Evolutionary conservation across 1,140 invertebrate species (phyloP).

Genomic region (Tetragnatha versicolor): DNA sequence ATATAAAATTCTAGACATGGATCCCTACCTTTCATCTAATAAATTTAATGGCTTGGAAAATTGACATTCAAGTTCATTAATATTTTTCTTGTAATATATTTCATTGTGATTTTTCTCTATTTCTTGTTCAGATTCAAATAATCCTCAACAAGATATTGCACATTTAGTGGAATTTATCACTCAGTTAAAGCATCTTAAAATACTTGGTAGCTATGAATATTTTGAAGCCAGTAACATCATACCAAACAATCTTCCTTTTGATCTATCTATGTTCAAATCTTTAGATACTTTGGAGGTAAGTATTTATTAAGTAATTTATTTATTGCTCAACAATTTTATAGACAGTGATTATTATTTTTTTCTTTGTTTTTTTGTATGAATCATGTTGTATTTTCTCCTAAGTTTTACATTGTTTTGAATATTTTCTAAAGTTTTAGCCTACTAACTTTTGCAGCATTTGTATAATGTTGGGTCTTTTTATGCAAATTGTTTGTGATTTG

Average conservation of each 20-base stretch:
- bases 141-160: conserved; percentile 80
- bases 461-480: too few species aligned
- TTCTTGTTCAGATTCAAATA: conserved; percentile 71
- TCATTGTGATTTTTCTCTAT: not conserved
- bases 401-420: too few species aligned
- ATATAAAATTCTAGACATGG: too few species aligned
- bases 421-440: too few species aligned
- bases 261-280: conserved; percentile 80
- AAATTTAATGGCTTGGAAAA: not conserved
- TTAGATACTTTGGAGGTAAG: conserved; percentile 67
- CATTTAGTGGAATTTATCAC: conserved; percentile 89
- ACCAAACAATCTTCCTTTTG: conserved; percentile 79
- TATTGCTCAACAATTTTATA: not conserved
- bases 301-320: conserved; percentile 6
- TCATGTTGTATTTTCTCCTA: too few species aligned
- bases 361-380: too few species aligned
- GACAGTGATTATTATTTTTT: not conserved
- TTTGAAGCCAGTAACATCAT: conserved; percentile 82
- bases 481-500: too few species aligned
- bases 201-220: conserved; percentile 73
- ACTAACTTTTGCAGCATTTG: too few species aligned
- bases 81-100: not conserved
- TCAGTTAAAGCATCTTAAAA: conserved; percentile 72
- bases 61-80: not conserved
- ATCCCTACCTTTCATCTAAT: not conserved